Base-by-base conservation (phyloP, 2,888 invertebrate genomes). In the Xanthorhoe spadicearia region DNA sequence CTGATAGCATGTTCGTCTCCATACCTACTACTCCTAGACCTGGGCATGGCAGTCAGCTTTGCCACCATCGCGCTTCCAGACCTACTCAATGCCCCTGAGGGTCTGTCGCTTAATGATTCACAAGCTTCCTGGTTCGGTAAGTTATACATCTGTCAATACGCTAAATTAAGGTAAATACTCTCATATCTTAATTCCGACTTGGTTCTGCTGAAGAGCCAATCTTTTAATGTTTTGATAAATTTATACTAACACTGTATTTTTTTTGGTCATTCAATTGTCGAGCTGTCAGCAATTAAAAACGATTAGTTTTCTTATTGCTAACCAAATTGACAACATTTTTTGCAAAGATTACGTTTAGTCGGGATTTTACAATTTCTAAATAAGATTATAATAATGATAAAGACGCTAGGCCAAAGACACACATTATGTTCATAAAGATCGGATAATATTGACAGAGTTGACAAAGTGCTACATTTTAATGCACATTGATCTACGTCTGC, bases 51-150 rank as follows among this genome's bases (percentile, higher is more conserved):
- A 0, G 81, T 94, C 57, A 93, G 93, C 59, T 94, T 94, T 74
- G 87, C 94, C 4, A 94, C 94, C 0, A 93, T 94, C 51, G 93
- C 94, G 0, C 81, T 94, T 43, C 94, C 94, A 1, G 93, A 90
- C 5, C 83, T 95, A 0, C 85, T 94, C 0, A 87, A 93, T 6
- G 86, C 92, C 0, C 75, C 83, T 0, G 85, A 87, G 23, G 90
- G 87, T 0, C 74, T 95, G 8, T 88, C 90, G 0, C 83, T 94
- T 13, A 85, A 89, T 56, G 89, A 93, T 32, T 81, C 81, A 1
- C 89, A 94, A 73, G 94, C 94, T 0, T 94, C 94, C 5, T 95
- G 94, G 94, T 94, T 94, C 73, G 94, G 94, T 94, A 79, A 87
- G 87, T 71, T 17, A 19, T 28, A 15, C 38, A 9, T 6, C 35